Conservation (phyloP, 2,888 invertebrate genomes). For the Tillus elongatus region DNA sequence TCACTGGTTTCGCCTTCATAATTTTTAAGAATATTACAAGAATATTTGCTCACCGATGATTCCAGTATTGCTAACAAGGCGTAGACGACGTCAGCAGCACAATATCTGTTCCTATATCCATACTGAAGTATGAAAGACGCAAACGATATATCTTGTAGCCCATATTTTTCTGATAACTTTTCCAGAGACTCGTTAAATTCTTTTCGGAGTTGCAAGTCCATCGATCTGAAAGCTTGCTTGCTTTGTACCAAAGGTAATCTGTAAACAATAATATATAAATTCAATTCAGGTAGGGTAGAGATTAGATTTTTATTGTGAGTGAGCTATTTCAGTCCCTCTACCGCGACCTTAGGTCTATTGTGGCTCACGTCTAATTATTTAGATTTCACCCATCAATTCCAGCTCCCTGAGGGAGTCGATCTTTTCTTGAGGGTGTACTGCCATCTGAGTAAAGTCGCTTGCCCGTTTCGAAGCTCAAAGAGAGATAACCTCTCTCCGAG, state of each 20-base stretch:
- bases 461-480: too few relatives aligned
- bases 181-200: constrained; percentile 65
- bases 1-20: too few relatives aligned
- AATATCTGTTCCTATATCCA: constrained; percentile 70
- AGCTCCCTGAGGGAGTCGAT: too few relatives aligned
- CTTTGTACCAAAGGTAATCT: constrained; percentile 80
- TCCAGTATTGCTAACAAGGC: constrained; percentile 72
- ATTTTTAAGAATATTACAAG: background rate
- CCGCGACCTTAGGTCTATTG: too few relatives aligned
- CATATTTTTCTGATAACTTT: constrained; percentile 55
- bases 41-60: constrained; percentile 47
- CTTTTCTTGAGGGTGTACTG: too few relatives aligned
- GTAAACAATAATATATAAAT: constrained; percentile 20
- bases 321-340: too few relatives aligned
- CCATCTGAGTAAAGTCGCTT: too few relatives aligned
- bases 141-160: constrained; percentile 60
- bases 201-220: constrained; percentile 77
- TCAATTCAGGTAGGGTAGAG: background rate
- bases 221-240: constrained; percentile 72
- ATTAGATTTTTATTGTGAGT: too few relatives aligned
- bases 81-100: constrained; percentile 77
- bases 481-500: too few relatives aligned
- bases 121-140: constrained; percentile 73
- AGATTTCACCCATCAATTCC: too few relatives aligned
- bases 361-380: too few relatives aligned